Evolutionary conservation across 2,797 vertebrate species (phyloP), one percentile per base, ranked within the genome.

Genomic region (Ataeniobius toweri): DNA sequence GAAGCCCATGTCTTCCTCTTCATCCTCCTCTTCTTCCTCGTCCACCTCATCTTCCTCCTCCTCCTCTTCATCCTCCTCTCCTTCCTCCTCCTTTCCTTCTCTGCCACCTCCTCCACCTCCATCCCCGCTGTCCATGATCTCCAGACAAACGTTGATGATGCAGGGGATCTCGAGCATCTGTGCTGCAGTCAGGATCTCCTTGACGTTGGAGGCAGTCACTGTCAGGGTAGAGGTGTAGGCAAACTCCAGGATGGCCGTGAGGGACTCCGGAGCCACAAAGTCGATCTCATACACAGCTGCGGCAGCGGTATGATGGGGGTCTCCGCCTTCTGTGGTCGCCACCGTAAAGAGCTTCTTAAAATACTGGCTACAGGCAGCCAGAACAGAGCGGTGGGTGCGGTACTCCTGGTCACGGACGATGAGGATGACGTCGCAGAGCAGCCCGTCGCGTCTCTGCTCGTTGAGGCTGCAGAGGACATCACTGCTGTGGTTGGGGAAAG

Each of bases 261-360:
- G 96, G 1, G 96, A 97, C 83, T 99, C 98, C 0, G 98, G 97
- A 80, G 96, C 97, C 58, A 99, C 97, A 70, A 99, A 99, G 94
- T 99, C 97, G 68, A 99, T 98, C 95, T 99, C 97, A 5, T 99
- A 99, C 90, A 99, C 93, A 2, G 96, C 96, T 0, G 92, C 91
- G 0, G 89, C 28, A 3, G 73, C 73, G n/a, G 22, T 6, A 14
- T 89, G 90, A 48, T 91, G 90, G 39, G 84, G 91, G 63, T 98
- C 93, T 79, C 96, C 91, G 24, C 96, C 96, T 0, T 95, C 94
- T 51, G 95, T 76, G 74, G 94, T 95, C 82, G 96, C 95, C 0
- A 97, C 96, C 0, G 98, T 99, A 94, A 99, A 99, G 88, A 99
- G 98, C 89, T 99, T 99, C 92, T 99, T 98, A 88, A 99, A 99